A percentile compares a stretch with the other conserved stretches of the same genome.
phyloP scores from a whole-genome alignment of 2,113 vertebrate species.

The Rallus limicola region DNA sequence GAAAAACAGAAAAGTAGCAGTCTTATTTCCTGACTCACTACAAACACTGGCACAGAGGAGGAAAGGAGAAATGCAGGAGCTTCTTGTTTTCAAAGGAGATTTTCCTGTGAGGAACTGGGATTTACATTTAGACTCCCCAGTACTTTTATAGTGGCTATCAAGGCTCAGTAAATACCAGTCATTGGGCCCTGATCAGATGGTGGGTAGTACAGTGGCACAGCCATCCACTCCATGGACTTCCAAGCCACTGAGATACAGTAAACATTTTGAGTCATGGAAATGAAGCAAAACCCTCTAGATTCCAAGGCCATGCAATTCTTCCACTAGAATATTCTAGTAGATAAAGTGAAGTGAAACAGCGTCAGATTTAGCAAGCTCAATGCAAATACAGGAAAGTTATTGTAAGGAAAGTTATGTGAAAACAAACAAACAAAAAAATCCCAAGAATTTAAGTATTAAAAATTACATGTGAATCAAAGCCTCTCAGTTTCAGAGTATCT shows the following conservation, averaged over 20 bases:
- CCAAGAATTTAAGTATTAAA: background rate
- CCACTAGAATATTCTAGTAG: background rate
- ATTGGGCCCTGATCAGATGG: background rate
- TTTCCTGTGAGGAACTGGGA: background rate
- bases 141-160: background rate
- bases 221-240: fast-evolving
- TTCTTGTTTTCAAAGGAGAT: background rate
- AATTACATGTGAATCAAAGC: background rate
- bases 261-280: background rate
- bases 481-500: background rate
- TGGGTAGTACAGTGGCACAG: background rate
- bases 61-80: background rate
- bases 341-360: background rate
- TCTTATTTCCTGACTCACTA: background rate
- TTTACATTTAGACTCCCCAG: background rate
- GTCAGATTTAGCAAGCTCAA: background rate
- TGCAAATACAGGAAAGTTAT: background rate
- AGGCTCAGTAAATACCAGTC: background rate
- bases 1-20: background rate
- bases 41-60: background rate
- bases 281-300: background rate
- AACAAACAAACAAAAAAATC: background rate
- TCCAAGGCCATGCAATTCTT: background rate
- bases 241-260: background rate
- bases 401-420: background rate